Evolutionary conservation across 1,140 invertebrate species (phyloP), one percentile per base, ranked within the genome.

Genomic region (Liolophura sinensis): DNA sequence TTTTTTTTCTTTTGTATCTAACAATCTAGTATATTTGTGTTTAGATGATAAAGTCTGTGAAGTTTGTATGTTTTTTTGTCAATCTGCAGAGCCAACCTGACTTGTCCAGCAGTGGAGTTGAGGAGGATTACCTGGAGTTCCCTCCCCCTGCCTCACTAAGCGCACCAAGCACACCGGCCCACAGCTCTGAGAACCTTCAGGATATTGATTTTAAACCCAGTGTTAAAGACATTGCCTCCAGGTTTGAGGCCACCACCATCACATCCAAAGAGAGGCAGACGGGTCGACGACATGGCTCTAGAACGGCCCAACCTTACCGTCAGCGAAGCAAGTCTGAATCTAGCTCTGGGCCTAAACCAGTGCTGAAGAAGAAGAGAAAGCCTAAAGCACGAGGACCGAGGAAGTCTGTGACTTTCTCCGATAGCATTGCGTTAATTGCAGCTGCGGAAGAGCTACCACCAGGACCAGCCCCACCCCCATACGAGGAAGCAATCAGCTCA

Each of bases 351-450:
- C 75, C 75, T 31, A 78, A 76, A 55, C 76, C 75, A 25, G 75
- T 72, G 31, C 65, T 77, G 50, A 54, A 59, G 18, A 77, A 73
- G 62, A 73, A 68, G 64, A 73, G 73, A 54, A 77, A 75, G 65
- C 48, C 48, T 47, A 72, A 68, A 56, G 73, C 63, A 49, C 68
- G 47, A 31, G 46, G 65, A 12, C 69, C 72, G 16, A 62, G 71
- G 16, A 78, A 78, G 55, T 75, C 73, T 58, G 77, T 78, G 57
- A 78, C 75, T 24, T 78, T 78, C 71, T 72, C 68, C 24, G 75
- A 75, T 47, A 72, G 73, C 65, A 67, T 77, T 46, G 71, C 72
- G 14, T 48, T 70, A 31, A 64, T 70, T 31, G 71, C 72, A 22
- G 59, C 61, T n/a, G 54, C 56, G 11, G 67, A 72, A 51, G 61